Evolutionary conservation across 35 echinoderm and acorn worm genomes (phyloP).

Genomic region (Acanthaster planci): DNA sequence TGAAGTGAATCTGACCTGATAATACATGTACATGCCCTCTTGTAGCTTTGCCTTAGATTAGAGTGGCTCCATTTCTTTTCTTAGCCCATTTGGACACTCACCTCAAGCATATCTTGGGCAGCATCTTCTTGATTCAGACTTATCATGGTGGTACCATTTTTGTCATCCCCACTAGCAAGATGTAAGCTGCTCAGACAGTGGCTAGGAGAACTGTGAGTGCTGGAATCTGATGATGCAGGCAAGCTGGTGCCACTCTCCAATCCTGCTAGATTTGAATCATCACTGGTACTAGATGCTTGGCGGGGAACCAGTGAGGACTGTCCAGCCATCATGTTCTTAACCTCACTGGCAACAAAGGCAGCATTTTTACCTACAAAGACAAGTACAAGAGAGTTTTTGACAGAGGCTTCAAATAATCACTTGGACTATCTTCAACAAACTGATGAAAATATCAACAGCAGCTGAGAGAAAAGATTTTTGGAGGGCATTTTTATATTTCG

Average conservation of each 20-base stretch:
- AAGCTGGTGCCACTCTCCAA: slow-evolving; percentile 8
- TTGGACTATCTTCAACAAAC: too few relatives aligned
- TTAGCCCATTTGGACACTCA: not conserved
- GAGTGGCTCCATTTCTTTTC: too few relatives aligned
- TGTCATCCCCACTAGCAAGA: not conserved
- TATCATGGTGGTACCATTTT: not conserved
- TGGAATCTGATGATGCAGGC: not conserved
- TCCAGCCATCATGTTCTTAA: slow-evolving; percentile 33
- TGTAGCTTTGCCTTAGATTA: too few relatives aligned
- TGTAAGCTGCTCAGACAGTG: not conserved
- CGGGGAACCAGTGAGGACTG: slow-evolving; percentile 42
- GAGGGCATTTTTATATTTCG: too few relatives aligned
- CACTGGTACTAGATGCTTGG: slow-evolving; percentile 43
- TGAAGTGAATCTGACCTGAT: too few relatives aligned
- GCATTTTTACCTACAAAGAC: slow-evolving; percentile 38
- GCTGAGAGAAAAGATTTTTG: too few relatives aligned
- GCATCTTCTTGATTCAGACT: not conserved
- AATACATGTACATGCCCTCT: too few relatives aligned
- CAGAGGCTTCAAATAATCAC: too few relatives aligned
- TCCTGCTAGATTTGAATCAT: slow-evolving; percentile 31
- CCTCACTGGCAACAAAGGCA: slow-evolving; percentile 47
- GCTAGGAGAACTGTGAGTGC: not conserved
- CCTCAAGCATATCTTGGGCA: not conserved
- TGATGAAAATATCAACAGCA: too few relatives aligned
- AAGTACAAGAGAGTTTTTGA: too few relatives aligned